Evolutionary conservation across 2,113 vertebrate genomes (phyloP).

Genomic region (Stomatorhinus ivindoensis): DNA sequence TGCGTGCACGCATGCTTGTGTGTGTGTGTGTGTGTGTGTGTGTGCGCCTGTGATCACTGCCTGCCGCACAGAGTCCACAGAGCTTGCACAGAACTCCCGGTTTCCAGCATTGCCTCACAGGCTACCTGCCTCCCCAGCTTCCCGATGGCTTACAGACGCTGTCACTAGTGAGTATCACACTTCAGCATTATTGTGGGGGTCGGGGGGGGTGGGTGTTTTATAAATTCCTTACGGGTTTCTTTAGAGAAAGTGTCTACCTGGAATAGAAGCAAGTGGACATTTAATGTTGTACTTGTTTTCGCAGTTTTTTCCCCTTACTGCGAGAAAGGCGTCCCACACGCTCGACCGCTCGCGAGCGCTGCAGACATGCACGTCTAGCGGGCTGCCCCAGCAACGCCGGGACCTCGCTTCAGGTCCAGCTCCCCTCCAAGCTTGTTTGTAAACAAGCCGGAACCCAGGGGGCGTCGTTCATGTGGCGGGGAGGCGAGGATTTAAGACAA

Average conservation of each 20-base stretch:
- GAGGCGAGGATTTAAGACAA: not conserved
- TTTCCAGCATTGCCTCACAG: slow-evolving; percentile 43
- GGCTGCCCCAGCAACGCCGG: not conserved
- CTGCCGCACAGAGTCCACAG: not conserved
- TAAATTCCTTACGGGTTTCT: not conserved
- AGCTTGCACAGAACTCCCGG: slow-evolving; percentile 13
- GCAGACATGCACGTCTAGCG: not conserved
- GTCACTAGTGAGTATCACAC: slow-evolving; percentile 80
- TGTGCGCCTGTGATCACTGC: slow-evolving; percentile 1
- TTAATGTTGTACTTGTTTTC: not conserved
- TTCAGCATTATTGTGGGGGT: slow-evolving; percentile 18
- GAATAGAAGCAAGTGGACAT: slow-evolving; percentile 3
- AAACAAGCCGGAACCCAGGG: not conserved
- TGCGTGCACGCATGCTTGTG: not conserved
- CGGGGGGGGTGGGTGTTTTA: not conserved
- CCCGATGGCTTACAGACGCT: slow-evolving; percentile 76
- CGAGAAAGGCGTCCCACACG: slow-evolving; percentile 21
- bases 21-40: not conserved
- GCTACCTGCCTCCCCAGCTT: slow-evolving; percentile 32
- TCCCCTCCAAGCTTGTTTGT: slow-evolving; percentile 8
- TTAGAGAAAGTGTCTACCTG: not conserved
- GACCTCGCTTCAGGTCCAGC: not conserved
- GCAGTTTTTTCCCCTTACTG: not conserved
- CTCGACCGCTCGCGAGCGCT: slow-evolving; percentile 36
- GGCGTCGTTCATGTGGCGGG: not conserved